A percentile compares a stretch with the other conserved stretches of the same genome.
Evolutionary conservation across 2,888 invertebrate species (phyloP).

Genomic region (Patella pellucida): DNA sequence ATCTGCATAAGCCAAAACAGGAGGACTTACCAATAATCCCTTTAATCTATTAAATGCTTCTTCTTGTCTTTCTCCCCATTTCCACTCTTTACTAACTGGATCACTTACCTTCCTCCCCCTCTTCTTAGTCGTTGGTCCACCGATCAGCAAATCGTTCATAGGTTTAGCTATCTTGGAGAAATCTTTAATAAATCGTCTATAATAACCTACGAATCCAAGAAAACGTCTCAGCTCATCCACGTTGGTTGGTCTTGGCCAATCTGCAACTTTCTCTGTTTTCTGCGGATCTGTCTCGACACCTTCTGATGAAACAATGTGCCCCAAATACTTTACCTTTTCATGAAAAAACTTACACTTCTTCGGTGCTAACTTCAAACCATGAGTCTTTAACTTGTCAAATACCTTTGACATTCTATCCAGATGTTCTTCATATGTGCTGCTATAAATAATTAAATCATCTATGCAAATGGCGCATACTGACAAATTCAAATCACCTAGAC

Average conservation of each 20-base stretch:
- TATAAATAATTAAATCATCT: no score
- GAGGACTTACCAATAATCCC: constrained; percentile 17
- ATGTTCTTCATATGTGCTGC: constrained; percentile 20
- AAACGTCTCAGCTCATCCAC: constrained; percentile 22
- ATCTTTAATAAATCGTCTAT: constrained; percentile 26
- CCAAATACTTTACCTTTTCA: constrained; percentile 17
- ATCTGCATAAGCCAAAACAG: constrained; percentile 34
- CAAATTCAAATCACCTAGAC: neutral
- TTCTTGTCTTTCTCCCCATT: constrained; percentile 28
- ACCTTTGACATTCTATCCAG: constrained; percentile 19
- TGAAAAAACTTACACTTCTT: neutral
- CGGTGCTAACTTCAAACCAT: constrained; percentile 17
- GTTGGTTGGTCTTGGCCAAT: constrained; percentile 26
- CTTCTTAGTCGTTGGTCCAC: constrained; percentile 18
- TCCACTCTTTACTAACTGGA: constrained; percentile 14
- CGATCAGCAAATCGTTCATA: constrained; percentile 33
- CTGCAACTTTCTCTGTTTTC: constrained; percentile 18
- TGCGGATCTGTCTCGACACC: constrained; percentile 30
- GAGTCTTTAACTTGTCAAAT: neutral
- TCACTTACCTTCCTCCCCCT: constrained; percentile 15
- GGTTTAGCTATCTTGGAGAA: constrained; percentile 28
- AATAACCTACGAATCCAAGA: constrained; percentile 18
- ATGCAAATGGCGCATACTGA: no score
- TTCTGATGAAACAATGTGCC: constrained; percentile 23
- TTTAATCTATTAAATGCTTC: constrained; percentile 12